Conservation (phyloP, 2,888 invertebrate genomes). For the Escarpia spicata region DNA sequence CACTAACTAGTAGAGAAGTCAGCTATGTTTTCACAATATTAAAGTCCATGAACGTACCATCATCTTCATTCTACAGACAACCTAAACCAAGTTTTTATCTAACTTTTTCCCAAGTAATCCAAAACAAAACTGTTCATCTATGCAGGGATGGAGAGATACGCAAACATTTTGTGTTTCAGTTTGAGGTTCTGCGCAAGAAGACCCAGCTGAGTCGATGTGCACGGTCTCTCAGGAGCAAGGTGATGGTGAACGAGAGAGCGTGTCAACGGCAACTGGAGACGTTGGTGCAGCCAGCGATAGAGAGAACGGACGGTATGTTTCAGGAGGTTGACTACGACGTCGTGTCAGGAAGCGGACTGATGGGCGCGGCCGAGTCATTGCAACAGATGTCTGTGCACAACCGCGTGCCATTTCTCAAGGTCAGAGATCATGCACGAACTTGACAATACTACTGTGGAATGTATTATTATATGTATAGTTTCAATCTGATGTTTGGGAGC, state of each 20-base stretch:
- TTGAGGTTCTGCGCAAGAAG: conserved; percentile 11
- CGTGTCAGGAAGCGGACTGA: background rate
- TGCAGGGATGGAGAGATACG: no score
- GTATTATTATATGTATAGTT: no score
- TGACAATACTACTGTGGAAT: background rate
- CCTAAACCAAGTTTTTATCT: no score
- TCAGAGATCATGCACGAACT: background rate
- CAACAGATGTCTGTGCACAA: background rate
- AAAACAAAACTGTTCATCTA: no score
- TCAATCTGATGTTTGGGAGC: no score
- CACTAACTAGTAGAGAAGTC: no score
- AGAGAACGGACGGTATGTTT: background rate
- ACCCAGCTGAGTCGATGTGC: background rate
- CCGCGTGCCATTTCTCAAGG: background rate
- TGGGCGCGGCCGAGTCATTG: background rate
- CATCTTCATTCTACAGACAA: no score
- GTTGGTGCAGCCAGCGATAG: background rate
- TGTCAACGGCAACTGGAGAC: background rate
- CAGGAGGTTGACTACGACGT: background rate
- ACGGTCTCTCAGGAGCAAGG: background rate
- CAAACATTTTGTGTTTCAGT: background rate
- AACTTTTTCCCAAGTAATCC: no score
- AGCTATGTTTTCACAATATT: no score
- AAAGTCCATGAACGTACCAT: no score
- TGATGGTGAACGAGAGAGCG: background rate